Evolutionary conservation across 1,140 invertebrate genomes (phyloP).

Genomic region (Drosophila auraria): DNA sequence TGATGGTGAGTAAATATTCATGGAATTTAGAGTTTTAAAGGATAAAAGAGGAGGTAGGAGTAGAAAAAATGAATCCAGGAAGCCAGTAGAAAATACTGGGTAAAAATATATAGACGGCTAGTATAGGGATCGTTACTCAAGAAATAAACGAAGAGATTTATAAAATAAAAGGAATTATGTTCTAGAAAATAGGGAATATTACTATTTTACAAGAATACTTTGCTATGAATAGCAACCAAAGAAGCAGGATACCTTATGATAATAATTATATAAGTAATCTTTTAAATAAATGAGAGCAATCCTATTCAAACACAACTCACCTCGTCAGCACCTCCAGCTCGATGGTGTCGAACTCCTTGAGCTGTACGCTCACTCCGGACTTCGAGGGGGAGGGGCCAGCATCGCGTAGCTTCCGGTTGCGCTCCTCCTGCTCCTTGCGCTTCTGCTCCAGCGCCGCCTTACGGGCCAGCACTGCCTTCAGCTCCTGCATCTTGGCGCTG

Average conservation of each 20-base stretch:
- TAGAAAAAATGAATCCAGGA: too few species aligned
- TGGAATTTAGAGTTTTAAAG: background rate
- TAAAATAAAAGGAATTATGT: too few species aligned
- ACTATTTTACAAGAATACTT: background rate
- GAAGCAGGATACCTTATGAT: background rate
- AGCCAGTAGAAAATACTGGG: too few species aligned
- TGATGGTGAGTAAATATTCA: background rate
- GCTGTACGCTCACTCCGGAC: conserved; percentile 84
- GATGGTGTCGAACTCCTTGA: conserved; percentile 90
- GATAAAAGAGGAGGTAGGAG: background rate
- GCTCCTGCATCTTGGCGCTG: conserved; percentile 88
- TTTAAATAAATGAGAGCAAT: background rate
- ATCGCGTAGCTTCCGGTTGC: conserved; percentile 70
- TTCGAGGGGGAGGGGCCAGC: conserved; percentile 85
- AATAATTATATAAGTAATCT: background rate
- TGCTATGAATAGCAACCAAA: too few species aligned
- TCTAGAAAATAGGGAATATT: background rate
- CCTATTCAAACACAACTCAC: conserved; percentile 81
- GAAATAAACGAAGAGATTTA: background rate
- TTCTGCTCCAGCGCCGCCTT: conserved; percentile 85
- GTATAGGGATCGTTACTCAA: background rate
- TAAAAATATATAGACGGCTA: too few species aligned
- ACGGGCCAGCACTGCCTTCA: conserved; percentile 88
- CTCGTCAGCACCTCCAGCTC: conserved; percentile 90
- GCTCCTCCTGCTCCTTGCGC: conserved; percentile 80